A percentile compares a stretch with the other conserved stretches of the same genome.
Conservation (phyloP, 2,888 invertebrate genomes). For the Kuschelorhynchus macadamiae region DNA sequence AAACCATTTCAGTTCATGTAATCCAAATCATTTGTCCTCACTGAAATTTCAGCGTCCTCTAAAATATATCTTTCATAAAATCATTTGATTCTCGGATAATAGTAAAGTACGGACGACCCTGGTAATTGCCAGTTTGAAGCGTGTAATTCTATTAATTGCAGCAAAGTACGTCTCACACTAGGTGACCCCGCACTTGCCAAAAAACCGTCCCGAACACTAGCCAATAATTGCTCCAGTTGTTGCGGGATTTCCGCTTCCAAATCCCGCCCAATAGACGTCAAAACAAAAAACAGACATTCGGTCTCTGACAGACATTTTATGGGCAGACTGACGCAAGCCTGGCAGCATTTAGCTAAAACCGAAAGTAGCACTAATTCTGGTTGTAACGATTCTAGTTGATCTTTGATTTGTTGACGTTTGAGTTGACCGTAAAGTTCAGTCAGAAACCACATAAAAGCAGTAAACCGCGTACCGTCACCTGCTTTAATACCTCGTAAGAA, state of each 20-base stretch:
- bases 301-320: conserved; percentile 87
- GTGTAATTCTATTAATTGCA: conserved; percentile 91
- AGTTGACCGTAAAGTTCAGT: conserved; percentile 93
- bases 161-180: conserved; percentile 84
- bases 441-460: conserved; percentile 82
- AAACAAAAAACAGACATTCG: conserved; percentile 89
- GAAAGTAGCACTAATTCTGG: conserved; percentile 85
- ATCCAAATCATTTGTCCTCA: conserved; percentile 17
- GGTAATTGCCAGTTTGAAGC: conserved; percentile 93
- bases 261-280: conserved; percentile 91
- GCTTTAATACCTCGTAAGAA: conserved; percentile 71
- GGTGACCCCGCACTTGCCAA: conserved; percentile 81
- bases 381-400: conserved; percentile 73
- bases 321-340: conserved; percentile 87
- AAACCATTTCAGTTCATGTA: conserved; percentile 13
- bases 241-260: conserved; percentile 86
- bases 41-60: conserved; percentile 7
- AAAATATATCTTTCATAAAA: neutral
- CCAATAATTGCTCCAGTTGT: conserved; percentile 84
- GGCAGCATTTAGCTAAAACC: conserved; percentile 90
- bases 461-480: conserved; percentile 78
- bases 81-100: conserved; percentile 76
- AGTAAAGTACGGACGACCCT: conserved; percentile 90
- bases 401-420: conserved; percentile 76
- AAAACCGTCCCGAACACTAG: conserved; percentile 88